phyloP scores from a whole-genome alignment of 2,888 invertebrate species.

The Drepana falcataria region DNA sequence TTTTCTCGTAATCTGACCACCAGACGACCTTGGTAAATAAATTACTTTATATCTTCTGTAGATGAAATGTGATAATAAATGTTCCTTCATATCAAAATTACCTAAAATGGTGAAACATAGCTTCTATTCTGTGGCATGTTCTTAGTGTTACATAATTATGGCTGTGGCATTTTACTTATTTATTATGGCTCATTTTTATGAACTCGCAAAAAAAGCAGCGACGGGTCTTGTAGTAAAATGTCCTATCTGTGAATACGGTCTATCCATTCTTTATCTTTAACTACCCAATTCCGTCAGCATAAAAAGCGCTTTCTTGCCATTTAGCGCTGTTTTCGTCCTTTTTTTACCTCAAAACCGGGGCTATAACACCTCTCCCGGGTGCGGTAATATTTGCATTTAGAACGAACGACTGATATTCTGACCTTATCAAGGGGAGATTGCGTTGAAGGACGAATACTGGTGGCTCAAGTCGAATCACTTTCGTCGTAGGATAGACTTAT shows the following conservation, averaged over 20 bases:
- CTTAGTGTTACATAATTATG: not conserved
- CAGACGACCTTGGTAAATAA: too few relatives aligned
- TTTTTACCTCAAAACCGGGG: slow-evolving; percentile 68
- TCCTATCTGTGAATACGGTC: slow-evolving; percentile 47
- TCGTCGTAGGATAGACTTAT: slow-evolving; percentile 16
- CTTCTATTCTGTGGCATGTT: not conserved
- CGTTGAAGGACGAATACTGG: slow-evolving; percentile 64
- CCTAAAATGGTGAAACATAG: slow-evolving; percentile 4
- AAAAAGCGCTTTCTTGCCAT: slow-evolving; percentile 70
- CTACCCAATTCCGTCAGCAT: slow-evolving; percentile 65
- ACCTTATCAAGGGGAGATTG: slow-evolving; percentile 73
- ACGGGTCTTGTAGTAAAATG: slow-evolving; percentile 29
- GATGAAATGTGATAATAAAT: too few relatives aligned
- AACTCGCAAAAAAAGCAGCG: slow-evolving; percentile 16
- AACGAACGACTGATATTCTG: slow-evolving; percentile 74
- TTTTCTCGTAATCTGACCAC: too few relatives aligned
- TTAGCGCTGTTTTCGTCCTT: slow-evolving; percentile 72
- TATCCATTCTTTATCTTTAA: slow-evolving; percentile 69
- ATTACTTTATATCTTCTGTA: too few relatives aligned
- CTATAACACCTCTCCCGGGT: slow-evolving; percentile 72
- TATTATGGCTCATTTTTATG: not conserved
- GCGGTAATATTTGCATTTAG: slow-evolving; percentile 77
- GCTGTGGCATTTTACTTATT: not conserved
- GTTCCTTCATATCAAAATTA: not conserved
- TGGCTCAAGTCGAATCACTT: slow-evolving; percentile 52